A percentile compares a stretch with the other conserved stretches of the same genome.
phyloP scores from a whole-genome alignment of 2,888 invertebrate genomes.

The Mechanitis mazaeus region DNA sequence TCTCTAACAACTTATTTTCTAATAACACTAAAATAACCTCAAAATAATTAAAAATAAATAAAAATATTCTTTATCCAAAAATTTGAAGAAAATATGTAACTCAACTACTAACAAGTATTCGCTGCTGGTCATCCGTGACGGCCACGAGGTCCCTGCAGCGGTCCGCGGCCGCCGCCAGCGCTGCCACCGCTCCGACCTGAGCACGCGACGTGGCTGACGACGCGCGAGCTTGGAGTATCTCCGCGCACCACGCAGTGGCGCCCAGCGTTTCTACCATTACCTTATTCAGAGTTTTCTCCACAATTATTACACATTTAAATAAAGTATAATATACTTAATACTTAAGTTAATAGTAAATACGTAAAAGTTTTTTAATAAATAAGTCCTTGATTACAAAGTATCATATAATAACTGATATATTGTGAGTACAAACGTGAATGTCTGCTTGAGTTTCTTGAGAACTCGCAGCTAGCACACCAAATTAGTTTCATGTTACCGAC shows the following conservation, averaged over 20 bases:
- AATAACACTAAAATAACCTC: conserved; percentile 2
- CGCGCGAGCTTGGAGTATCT: conserved; percentile 87
- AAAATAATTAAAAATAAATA: no score
- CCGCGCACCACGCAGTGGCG: conserved; percentile 77
- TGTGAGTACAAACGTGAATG: no score
- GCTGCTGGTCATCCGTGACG: conserved; percentile 89
- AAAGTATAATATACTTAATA: not conserved
- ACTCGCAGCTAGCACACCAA: no score
- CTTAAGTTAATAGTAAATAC: no score
- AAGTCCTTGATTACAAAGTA: no score
- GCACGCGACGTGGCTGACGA: conserved; percentile 85
- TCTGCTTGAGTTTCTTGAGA: no score
- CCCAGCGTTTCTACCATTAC: conserved; percentile 82
- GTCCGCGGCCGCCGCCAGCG: conserved; percentile 90
- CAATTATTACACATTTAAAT: not conserved
- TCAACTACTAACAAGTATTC: conserved; percentile 80
- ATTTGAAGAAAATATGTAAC: not conserved
- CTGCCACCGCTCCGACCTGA: conserved; percentile 86
- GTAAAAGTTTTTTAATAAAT: no score
- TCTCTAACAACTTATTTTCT: not conserved
- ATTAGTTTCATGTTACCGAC: not conserved
- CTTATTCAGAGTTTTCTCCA: conserved; percentile 46
- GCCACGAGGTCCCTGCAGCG: conserved; percentile 91
- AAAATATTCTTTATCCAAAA: no score
- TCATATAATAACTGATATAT: no score